These are phyloP conservation scores for Molorchus minor DNA, from an alignment of 2,888 invertebrate species.

Conservation along the genomic window DNA sequence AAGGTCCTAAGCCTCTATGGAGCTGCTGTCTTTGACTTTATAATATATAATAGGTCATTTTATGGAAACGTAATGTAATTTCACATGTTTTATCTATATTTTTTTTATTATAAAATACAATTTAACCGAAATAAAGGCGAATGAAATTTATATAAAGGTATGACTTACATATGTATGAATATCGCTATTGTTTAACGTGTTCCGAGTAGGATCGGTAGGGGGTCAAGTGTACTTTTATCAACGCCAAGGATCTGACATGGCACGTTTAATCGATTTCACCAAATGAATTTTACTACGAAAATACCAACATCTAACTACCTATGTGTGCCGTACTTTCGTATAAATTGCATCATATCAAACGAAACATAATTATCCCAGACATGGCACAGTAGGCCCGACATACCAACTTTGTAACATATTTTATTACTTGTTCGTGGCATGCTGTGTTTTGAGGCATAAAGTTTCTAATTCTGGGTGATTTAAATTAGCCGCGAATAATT, in stretches of 20 bases:
- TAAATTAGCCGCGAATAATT: no score
- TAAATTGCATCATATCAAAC: slow-evolving; percentile 27
- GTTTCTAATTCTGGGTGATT: no score
- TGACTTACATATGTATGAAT: no score
- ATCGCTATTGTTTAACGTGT: slow-evolving; percentile 27
- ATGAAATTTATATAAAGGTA: no score
- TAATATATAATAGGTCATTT: no score
- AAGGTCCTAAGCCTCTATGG: no score
- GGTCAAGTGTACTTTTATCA: slow-evolving; percentile 61
- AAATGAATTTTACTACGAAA: slow-evolving; percentile 48
- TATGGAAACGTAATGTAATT: no score
- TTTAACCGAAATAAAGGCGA: no score
- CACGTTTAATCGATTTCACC: slow-evolving; percentile 57
- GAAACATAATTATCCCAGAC: slow-evolving; percentile 13
- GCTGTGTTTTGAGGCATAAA: slow-evolving; percentile 8
- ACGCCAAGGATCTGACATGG: slow-evolving; percentile 58
- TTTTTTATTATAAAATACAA: no score
- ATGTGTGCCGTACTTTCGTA: slow-evolving; percentile 21
- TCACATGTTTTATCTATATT: no score
- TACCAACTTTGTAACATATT: slow-evolving; percentile 14
- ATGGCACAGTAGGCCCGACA: slow-evolving; percentile 9
- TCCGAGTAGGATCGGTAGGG: slow-evolving; percentile 49
- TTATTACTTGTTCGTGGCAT: slow-evolving; percentile 12
- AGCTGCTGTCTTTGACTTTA: no score
- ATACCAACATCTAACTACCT: slow-evolving; percentile 29